These are phyloP conservation scores for Enteromius thamalakanensis DNA, from an alignment of 2,797 vertebrate species.

Conservation along the genomic window DNA sequence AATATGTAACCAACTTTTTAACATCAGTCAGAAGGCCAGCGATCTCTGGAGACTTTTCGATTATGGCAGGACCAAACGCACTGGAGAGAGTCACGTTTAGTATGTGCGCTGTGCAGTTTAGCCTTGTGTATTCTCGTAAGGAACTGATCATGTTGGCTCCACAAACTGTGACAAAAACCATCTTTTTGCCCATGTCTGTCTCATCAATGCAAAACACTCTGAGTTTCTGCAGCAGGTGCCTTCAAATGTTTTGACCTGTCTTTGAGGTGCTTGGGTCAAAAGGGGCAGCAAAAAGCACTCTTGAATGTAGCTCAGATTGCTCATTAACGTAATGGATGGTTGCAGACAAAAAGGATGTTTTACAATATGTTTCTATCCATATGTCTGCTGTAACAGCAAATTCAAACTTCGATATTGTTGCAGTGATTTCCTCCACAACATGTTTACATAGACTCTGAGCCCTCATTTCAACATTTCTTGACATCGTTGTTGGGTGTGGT, in stretches of 20 bases:
- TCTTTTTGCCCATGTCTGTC: slow-evolving; percentile 11
- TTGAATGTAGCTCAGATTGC: slow-evolving; percentile 24
- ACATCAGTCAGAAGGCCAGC: slow-evolving; percentile 32
- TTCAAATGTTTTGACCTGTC: slow-evolving; percentile 30
- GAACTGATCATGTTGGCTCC: slow-evolving; percentile 38
- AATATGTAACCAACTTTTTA: slow-evolving; percentile 41
- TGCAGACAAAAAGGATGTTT: slow-evolving; percentile 27
- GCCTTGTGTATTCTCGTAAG: slow-evolving; percentile 20
- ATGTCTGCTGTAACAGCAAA: slow-evolving; percentile 28
- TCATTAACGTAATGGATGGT: slow-evolving; percentile 29
- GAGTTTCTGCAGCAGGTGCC: slow-evolving; percentile 19
- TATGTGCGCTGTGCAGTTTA: slow-evolving; percentile 28
- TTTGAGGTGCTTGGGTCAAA: slow-evolving; percentile 31
- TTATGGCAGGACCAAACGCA: slow-evolving; percentile 17
- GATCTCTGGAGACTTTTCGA: slow-evolving; percentile 19
- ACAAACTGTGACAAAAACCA: slow-evolving; percentile 7
- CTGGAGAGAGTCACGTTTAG: slow-evolving; percentile 29
- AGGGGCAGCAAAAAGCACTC: slow-evolving; percentile 36
- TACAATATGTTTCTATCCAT: slow-evolving; percentile 27
- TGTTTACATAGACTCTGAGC: background rate
- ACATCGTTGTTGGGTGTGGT: slow-evolving; percentile 27
- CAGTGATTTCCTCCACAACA: background rate
- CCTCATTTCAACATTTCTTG: slow-evolving; percentile 12
- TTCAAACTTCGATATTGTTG: background rate
- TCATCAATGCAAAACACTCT: slow-evolving; percentile 7